phyloP scores from a whole-genome alignment of 2,797 vertebrate genomes.

The Dendrocincla fuliginosa region DNA sequence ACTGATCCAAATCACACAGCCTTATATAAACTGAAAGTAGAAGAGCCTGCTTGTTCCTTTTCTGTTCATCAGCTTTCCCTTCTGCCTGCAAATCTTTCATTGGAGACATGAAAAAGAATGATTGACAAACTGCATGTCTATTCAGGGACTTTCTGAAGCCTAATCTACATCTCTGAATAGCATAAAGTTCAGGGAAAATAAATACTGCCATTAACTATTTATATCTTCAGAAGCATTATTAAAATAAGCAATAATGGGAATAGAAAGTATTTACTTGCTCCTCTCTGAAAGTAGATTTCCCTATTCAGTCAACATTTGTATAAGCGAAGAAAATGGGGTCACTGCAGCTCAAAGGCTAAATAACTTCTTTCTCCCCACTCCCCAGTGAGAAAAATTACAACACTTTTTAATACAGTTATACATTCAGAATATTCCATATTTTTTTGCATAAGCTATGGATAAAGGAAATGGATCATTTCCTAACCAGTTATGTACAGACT shows the following conservation, averaged over 20 bases:
- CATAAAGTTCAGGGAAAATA: not conserved
- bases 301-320: not conserved
- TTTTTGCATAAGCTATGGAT: not conserved
- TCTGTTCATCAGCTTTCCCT: not conserved
- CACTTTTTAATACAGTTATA: not conserved
- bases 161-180: not conserved
- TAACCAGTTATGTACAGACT: not conserved
- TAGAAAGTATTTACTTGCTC: not conserved
- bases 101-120: not conserved
- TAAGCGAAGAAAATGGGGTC: not conserved
- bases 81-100: not conserved
- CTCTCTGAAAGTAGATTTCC: not conserved
- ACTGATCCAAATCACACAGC: slow-evolving; percentile 6
- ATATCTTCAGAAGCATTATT: not conserved
- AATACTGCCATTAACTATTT: not conserved
- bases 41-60: not conserved
- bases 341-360: not conserved
- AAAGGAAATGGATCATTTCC: not conserved
- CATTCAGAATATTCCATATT: not conserved
- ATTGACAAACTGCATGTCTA: slow-evolving; percentile 13
- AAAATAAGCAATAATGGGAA: not conserved
- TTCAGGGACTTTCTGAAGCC: slow-evolving; percentile 18
- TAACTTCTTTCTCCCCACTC: not conserved
- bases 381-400: not conserved
- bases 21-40: not conserved